phyloP scores from a whole-genome alignment of 1,140 invertebrate genomes.

The Drosophila kurseongensis region DNA sequence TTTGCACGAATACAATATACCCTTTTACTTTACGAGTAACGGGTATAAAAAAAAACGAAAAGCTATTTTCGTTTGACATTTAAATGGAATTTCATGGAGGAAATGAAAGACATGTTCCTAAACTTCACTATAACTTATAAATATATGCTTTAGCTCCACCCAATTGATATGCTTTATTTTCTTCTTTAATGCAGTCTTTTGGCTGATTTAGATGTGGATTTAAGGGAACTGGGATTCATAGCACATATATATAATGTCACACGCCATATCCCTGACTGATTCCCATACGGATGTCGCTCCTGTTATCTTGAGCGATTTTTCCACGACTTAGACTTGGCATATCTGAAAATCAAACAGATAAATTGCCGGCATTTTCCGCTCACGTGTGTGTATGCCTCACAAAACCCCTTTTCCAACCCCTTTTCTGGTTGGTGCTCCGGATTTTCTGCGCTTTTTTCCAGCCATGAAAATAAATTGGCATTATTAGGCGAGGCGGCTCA shows the following conservation, averaged over 20 bases:
- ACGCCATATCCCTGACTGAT: slow-evolving; percentile 28
- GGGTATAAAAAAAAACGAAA: too few relatives aligned
- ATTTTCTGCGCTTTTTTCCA: slow-evolving; percentile 6
- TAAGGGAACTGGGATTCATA: background rate
- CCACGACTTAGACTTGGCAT: slow-evolving; percentile 38
- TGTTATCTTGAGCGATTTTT: slow-evolving; percentile 33
- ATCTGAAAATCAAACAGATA: slow-evolving; percentile 76
- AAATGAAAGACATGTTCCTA: too few relatives aligned
- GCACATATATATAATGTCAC: slow-evolving; percentile 3
- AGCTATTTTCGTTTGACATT: too few relatives aligned
- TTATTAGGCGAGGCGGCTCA: slow-evolving; percentile 71
- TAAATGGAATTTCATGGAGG: too few relatives aligned
- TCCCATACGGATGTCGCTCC: slow-evolving; percentile 24
- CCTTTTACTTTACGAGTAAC: too few relatives aligned
- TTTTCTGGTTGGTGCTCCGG: slow-evolving; percentile 6
- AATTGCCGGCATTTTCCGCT: slow-evolving; percentile 67
- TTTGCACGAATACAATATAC: too few relatives aligned
- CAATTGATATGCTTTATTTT: background rate
- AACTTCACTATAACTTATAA: background rate
- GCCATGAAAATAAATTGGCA: slow-evolving; percentile 74
- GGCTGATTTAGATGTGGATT: background rate
- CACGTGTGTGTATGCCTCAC: slow-evolving; percentile 28
- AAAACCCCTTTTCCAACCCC: slow-evolving; percentile 8
- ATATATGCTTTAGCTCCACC: background rate
- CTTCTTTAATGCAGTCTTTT: background rate